A percentile compares a stretch with the other conserved stretches of the same genome.
phyloP scores from a whole-genome alignment of 2,113 vertebrate species.

The Tenebrosternarchus preto region DNA sequence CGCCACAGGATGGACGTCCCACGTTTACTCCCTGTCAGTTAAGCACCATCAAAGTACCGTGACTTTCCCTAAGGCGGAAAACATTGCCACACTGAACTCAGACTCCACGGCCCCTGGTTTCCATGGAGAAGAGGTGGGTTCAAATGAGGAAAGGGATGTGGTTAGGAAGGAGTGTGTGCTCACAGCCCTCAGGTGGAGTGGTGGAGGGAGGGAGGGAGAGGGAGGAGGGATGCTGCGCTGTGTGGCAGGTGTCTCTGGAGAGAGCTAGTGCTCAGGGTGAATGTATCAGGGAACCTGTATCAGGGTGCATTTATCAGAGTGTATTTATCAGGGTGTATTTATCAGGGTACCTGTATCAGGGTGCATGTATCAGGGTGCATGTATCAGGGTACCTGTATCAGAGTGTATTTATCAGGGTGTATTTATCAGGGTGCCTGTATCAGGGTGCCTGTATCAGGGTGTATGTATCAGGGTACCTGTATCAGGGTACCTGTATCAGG shows the following conservation, averaged over 20 bases:
- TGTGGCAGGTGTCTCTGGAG: constrained; percentile 29
- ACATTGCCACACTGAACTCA: constrained; percentile 17
- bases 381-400: too few species aligned
- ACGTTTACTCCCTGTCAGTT: constrained; percentile 11
- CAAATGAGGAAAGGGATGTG: constrained; percentile 35
- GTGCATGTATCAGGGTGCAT: too few species aligned
- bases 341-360: too few species aligned
- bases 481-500: too few species aligned
- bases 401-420: too few species aligned
- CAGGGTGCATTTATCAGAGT: too few species aligned
- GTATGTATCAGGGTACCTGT: too few species aligned
- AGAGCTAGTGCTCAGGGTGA: constrained; percentile 37
- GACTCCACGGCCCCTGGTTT: constrained; percentile 6
- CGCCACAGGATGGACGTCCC: constrained; percentile 33
- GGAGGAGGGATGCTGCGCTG: background rate
- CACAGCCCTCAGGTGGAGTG: constrained; percentile 23
- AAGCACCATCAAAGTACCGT: constrained; percentile 38
- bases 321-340: too few species aligned
- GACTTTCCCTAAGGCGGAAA: constrained; percentile 38
- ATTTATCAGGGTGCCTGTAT: too few species aligned
- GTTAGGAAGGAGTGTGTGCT: constrained; percentile 32
- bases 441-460: too few species aligned
- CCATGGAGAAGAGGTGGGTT: constrained; percentile 31
- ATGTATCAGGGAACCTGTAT: too few species aligned
- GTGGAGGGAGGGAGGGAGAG: background rate